Percentiles rank a stretch among this genome's conserved stretches.
Evolutionary conservation across 2,113 vertebrate genomes (phyloP).

Genomic region (Campylorhamphus procurvoides): DNA sequence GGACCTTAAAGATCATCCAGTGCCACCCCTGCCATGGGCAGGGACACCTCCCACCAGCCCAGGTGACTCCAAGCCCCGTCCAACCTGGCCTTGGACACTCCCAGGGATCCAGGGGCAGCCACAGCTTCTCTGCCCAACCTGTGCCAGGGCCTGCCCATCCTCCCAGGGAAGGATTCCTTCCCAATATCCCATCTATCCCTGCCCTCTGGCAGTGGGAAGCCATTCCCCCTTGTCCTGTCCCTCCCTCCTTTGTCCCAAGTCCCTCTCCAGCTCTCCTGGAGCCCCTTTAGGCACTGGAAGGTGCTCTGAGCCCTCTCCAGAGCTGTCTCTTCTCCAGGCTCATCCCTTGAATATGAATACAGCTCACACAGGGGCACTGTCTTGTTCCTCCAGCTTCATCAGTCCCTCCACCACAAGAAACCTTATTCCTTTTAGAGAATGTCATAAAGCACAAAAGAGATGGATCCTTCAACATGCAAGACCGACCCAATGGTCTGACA

Average conservation of each 20-base stretch:
- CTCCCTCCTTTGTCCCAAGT: background rate
- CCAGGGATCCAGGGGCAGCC: background rate
- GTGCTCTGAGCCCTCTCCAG: fast-evolving
- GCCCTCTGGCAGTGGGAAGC: background rate
- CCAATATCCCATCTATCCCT: background rate
- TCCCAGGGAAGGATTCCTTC: background rate
- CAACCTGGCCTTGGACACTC: fast-evolving
- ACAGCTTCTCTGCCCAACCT: background rate
- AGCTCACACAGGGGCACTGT: background rate
- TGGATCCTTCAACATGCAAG: background rate
- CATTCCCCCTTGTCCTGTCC: background rate
- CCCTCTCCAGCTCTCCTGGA: background rate
- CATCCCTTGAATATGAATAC: background rate
- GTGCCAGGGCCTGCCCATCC: background rate
- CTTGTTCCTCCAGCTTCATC: background rate
- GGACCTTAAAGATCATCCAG: background rate
- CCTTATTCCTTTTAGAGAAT: background rate
- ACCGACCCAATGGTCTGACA: background rate
- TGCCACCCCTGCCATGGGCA: background rate
- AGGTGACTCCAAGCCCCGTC: background rate
- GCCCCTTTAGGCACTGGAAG: fast-evolving
- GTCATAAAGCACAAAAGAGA: background rate
- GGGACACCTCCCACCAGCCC: background rate
- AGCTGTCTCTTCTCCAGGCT: background rate
- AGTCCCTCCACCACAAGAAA: background rate